phyloP scores from a whole-genome alignment of 2,888 invertebrate genomes.

The Brachypalpus laphriformis region DNA sequence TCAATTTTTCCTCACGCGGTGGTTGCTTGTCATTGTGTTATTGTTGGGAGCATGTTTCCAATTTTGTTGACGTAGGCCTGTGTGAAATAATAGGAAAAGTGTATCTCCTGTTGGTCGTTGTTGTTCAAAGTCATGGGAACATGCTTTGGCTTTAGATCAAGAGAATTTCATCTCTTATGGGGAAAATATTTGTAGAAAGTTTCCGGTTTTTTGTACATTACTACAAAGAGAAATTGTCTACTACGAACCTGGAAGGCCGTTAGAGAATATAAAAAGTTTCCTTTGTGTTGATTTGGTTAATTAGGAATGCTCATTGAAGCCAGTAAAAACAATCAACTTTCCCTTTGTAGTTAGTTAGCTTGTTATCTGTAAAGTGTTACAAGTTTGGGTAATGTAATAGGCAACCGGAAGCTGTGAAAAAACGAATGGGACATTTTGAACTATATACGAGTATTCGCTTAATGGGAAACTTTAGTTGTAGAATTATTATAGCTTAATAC shows the following conservation, averaged over 20 bases:
- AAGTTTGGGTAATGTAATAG: neutral
- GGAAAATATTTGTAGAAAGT: neutral
- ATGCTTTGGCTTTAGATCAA: neutral
- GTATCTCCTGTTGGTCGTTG: slow-evolving; percentile 4
- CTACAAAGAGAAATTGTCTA: slow-evolving; percentile 3
- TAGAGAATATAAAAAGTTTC: neutral
- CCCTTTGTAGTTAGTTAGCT: neutral
- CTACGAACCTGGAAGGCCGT: neutral
- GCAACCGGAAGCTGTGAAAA: too few species aligned
- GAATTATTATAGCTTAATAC: too few species aligned
- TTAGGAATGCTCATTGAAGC: neutral
- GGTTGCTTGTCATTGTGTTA: neutral
- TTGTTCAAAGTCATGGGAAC: slow-evolving; percentile 24
- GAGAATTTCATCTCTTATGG: neutral
- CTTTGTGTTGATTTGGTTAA: slow-evolving; percentile 16
- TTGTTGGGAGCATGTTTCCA: slow-evolving; percentile 12
- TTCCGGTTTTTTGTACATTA: neutral
- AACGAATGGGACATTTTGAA: too few species aligned
- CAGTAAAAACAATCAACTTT: neutral
- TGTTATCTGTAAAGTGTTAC: neutral
- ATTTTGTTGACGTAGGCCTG: slow-evolving; percentile 43
- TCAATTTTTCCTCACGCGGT: slow-evolving; percentile 32
- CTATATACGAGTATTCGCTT: too few species aligned
- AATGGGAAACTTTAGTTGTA: too few species aligned
- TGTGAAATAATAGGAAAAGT: slow-evolving; percentile 18